Conservation (phyloP, 1,140 invertebrate genomes). For the Steinernema khuongi region DNA sequence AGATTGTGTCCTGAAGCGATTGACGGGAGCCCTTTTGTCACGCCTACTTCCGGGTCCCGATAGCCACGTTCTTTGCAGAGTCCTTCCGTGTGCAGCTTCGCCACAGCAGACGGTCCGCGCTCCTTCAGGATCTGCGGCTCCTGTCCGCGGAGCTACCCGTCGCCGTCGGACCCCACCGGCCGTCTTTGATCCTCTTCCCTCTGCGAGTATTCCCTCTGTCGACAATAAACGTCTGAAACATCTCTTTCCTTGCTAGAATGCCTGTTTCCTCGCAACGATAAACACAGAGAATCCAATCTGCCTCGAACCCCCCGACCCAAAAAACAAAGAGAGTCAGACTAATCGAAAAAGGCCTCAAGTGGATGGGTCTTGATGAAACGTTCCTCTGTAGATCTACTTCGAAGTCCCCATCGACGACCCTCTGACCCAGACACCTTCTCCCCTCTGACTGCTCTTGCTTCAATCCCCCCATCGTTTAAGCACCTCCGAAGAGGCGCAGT, state of each 20-base stretch:
- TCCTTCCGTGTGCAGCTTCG: constrained; percentile 25
- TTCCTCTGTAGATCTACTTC: no score
- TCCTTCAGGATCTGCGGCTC: constrained; percentile 28
- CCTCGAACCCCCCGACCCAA: no score
- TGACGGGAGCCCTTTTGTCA: not conserved
- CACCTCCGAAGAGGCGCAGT: no score
- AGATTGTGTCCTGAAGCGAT: not conserved
- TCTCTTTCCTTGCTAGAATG: not conserved
- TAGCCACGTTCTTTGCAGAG: constrained; percentile 17
- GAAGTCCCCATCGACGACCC: no score
- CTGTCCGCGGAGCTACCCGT: constrained; percentile 21
- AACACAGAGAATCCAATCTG: no score
- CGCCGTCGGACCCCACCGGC: constrained; percentile 17
- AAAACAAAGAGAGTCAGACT: no score
- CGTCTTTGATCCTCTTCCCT: not conserved
- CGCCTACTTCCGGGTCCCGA: not conserved
- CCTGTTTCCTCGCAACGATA: no score
- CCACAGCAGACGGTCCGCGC: not conserved
- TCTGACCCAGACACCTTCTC: no score
- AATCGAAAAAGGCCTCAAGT: no score
- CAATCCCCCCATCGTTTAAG: no score
- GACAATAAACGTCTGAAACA: not conserved
- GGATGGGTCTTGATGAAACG: no score
- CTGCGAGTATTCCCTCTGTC: not conserved
- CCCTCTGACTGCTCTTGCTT: no score